A percentile compares a stretch with the other conserved stretches of the same genome.
Evolutionary conservation across 2,113 vertebrate species (phyloP).

Genomic region (Indicator maculatus): DNA sequence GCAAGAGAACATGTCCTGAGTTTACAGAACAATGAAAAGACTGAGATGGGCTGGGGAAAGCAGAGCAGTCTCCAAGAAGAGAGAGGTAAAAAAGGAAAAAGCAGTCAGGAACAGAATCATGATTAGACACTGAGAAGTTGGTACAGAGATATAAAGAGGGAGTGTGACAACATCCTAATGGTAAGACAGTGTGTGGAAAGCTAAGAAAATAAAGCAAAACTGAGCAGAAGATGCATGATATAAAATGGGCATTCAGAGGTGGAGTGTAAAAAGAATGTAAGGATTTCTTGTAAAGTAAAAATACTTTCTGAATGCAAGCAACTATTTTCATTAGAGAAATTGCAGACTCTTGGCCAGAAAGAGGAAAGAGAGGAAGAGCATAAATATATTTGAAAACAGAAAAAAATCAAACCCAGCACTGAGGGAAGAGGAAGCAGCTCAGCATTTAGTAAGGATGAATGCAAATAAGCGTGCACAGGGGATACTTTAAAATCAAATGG

Average conservation of each 20-base stretch:
- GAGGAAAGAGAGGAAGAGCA: not conserved
- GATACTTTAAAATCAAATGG: not conserved
- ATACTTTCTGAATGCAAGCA: not conserved
- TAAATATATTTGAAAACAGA: not conserved
- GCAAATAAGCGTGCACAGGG: not conserved
- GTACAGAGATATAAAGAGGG: not conserved
- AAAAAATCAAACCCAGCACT: not conserved
- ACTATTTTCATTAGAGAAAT: slow-evolving; percentile 16
- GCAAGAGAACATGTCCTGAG: not conserved
- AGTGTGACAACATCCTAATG: not conserved
- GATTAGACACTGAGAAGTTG: not conserved
- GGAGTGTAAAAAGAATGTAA: not conserved
- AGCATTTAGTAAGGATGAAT: not conserved
- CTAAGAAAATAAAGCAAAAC: not conserved
- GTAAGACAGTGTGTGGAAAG: not conserved
- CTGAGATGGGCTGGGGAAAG: not conserved
- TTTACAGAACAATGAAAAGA: not conserved
- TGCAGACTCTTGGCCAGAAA: not conserved
- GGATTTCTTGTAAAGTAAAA: slow-evolving; percentile 18
- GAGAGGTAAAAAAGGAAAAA: accelerated
- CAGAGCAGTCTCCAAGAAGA: not conserved
- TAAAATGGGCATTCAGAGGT: not conserved
- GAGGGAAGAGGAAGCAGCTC: not conserved
- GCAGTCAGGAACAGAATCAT: not conserved
- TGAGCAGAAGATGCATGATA: not conserved